Base-by-base conservation (phyloP, 2,113 vertebrate species). In the Entelurus aequoreus region DNA sequence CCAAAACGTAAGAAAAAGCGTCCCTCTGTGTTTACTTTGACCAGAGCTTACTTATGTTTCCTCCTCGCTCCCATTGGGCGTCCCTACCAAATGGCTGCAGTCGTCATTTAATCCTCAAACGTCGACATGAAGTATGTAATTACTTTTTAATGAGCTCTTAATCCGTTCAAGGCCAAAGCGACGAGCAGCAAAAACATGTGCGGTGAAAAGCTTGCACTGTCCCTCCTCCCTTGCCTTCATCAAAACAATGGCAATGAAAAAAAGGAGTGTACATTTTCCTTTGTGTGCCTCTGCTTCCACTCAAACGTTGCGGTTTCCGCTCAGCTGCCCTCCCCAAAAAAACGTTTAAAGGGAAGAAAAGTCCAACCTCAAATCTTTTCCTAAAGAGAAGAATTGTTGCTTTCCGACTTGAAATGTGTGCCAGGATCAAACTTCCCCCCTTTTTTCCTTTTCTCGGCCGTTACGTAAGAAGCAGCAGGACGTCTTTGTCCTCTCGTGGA, bases 141-240 rank as follows among this genome's bases (percentile, higher is more conserved):
- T 59, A 65, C 50, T 60, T 66, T 75, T 69, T 71, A 68, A 76
- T 76, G 50, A 79, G 68, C 37, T 78, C 76, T 78, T 66, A 78
- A 78, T 85, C 81, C 65, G 65, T 65, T 55, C 48, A 69, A 75
- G 36, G 11, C 59, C 61, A 66, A 44, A 74, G 11, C 60, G 28
- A 48, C 21, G 42, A n/a, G 21, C 14, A 35, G 42, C 55, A 9
- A 37, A 60, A 52, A 54, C 15, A 48, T 53, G 8, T 42, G 40
- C 40, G 1, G 40, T 42, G 40, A 42, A 42, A 42, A 42, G 7
- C 56, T 42, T 38, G 12, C 52, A 12, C 49, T 11, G 48, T 58
- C 46, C 46, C 37, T 19, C 50, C 63, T 47, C 14, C 15, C 75
- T 66, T 58, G 40, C 36, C 16, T 54, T 38, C 36, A 15, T 54